These are phyloP conservation scores for Vollenhovia emeryi DNA, from an alignment of 1,140 invertebrate species.

Conservation along the genomic window DNA sequence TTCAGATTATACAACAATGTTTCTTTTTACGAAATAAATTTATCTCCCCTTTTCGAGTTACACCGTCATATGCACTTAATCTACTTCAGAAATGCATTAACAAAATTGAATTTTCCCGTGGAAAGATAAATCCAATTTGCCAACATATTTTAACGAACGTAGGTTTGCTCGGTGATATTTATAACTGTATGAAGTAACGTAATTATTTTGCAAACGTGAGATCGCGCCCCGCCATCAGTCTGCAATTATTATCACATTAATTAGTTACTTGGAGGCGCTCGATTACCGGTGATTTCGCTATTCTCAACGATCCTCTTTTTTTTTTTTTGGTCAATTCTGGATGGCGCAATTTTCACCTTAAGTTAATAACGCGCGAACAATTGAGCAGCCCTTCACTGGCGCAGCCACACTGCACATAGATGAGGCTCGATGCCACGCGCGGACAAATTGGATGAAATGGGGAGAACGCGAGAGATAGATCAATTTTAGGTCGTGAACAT, in stretches of 20 bases:
- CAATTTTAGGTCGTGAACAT: conserved; percentile 13
- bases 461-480: conserved; percentile 22
- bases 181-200: background rate
- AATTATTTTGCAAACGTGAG: conserved; percentile 13
- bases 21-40: background rate
- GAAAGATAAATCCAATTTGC: background rate
- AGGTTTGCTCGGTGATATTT: background rate
- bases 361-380: conserved; percentile 22
- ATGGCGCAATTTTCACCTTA: background rate
- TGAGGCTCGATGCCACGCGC: conserved; percentile 13
- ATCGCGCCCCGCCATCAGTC: background rate
- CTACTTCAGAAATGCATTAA: background rate
- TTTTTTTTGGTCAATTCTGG: background rate
- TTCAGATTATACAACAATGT: background rate
- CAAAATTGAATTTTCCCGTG: background rate
- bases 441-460: conserved; percentile 54
- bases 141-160: background rate
- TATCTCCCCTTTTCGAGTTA: background rate
- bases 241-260: conserved; percentile 9
- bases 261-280: background rate
- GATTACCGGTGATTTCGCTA: background rate
- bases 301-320: background rate
- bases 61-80: background rate
- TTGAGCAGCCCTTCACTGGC: conserved; percentile 13
- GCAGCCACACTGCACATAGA: background rate